These are phyloP conservation scores for Cryptosula pallasiana DNA, from an alignment of 2,888 invertebrate genomes.

Conservation along the genomic window DNA sequence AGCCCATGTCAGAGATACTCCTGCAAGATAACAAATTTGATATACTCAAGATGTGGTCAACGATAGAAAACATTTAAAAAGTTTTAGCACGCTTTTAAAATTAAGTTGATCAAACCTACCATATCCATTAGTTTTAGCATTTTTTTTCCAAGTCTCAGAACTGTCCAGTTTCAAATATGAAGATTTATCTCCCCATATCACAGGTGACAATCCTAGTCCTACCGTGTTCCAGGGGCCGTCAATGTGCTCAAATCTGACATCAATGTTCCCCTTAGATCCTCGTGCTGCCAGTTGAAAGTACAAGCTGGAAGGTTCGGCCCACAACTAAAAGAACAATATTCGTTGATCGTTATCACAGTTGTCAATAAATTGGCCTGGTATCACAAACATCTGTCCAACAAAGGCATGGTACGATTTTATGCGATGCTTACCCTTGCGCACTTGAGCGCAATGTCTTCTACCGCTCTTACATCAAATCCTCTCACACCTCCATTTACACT, in stretches of 20 bases:
- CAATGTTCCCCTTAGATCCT: background rate
- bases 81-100: too few species aligned
- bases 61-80: too few species aligned
- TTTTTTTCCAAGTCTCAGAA: conserved; percentile 3
- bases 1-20: conserved; percentile 11
- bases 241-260: background rate
- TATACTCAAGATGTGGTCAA: too few species aligned
- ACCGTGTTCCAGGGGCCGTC: conserved; percentile 11
- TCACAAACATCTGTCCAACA: too few species aligned
- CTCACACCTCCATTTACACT: background rate
- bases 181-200: background rate
- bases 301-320: conserved; percentile 11
- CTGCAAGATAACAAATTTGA: too few species aligned
- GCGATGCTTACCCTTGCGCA: background rate
- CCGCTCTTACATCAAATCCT: background rate
- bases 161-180: conserved; percentile 8
- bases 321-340: conserved; percentile 1
- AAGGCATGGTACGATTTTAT: too few species aligned
- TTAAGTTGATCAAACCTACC: too few species aligned
- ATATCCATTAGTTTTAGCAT: background rate
- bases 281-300: conserved; percentile 6
- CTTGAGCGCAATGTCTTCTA: background rate
- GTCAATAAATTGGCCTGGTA: too few species aligned
- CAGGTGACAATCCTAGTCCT: background rate
- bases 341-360: too few species aligned